Evolutionary conservation across 2,113 vertebrate genomes (phyloP), one percentile per base, ranked within the genome.

Genomic region (Pomatostomus ruficeps): DNA sequence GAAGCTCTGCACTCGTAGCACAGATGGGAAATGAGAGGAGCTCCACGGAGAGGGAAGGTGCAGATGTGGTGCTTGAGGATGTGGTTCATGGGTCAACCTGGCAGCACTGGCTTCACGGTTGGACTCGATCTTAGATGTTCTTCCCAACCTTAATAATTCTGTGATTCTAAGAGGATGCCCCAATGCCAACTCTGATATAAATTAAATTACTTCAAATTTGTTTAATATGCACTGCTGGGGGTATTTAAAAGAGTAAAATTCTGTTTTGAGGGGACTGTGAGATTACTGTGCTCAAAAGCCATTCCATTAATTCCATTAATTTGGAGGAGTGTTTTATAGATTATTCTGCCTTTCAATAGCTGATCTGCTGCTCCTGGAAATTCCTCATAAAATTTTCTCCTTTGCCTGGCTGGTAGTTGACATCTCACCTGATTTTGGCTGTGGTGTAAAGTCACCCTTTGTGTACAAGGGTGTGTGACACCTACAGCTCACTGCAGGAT

Each of bases 1-100:
- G 62, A 78, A 68, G 38, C 19, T 84, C 58, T 5, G 0, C 10
- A 9, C 24, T 57, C 0, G 0, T 25, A 76, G 82, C 29, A 31
- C 9, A 38, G 40, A 36, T n/a, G 38, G 45, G 59, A 65, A 33
- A 89, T 40, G 33, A 73, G 46, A 45, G 40, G 18, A 14, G 10
- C 6, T 89, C 33, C 36, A 22, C 2, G 6, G 54, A 13, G 7
- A 36, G 28, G 36, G 62, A 68, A 68, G 4, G 22, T 68, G 48
- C 10, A 8, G 35, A 1, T 54, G 31, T 36, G 62, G 13, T 31
- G 29, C 52, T 5, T 40, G 54, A 29, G n/a, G 40, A 59, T 4
- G 14, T 7, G 21, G 55, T 7, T 40, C 23, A 2, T 52, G 31
- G 29, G 14, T 68, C 40, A 17, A 5, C 29, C 17, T 68, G 70